Conservation (phyloP, 2,797 vertebrate genomes). For the Mormyrops boulengeri region DNA sequence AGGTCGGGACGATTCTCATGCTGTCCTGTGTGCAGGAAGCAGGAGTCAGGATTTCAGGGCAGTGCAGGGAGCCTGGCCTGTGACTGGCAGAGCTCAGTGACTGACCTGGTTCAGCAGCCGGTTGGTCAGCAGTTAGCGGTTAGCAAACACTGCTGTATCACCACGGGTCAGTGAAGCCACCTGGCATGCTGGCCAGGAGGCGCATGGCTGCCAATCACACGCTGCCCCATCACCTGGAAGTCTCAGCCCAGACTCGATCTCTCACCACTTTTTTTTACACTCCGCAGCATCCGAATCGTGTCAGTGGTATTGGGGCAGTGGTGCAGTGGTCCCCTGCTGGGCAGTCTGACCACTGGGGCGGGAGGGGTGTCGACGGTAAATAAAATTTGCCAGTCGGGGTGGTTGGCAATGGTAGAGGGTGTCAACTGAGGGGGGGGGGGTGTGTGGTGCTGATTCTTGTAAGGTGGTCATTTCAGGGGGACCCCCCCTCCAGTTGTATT, state of each 20-base stretch:
- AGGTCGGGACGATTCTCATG: background rate
- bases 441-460: background rate
- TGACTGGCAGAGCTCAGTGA: background rate
- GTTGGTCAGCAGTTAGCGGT: background rate
- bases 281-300: background rate
- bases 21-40: background rate
- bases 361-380: background rate
- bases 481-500: background rate
- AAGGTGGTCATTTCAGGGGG: background rate
- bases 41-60: background rate
- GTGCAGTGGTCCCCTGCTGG: background rate
- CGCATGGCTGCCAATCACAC: background rate
- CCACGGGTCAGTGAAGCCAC: background rate
- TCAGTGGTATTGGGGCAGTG: background rate
- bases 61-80: background rate
- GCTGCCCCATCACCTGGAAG: background rate
- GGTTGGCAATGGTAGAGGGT: background rate
- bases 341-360: background rate
- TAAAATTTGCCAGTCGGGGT: background rate
- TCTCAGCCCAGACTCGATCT: background rate
- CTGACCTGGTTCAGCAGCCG: background rate
- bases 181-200: background rate
- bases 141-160: background rate
- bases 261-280: too few relatives aligned
- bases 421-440: background rate